Evolutionary conservation across 2,797 vertebrate species (phyloP), one percentile per base, ranked within the genome.

Genomic region (Mus spretus): DNA sequence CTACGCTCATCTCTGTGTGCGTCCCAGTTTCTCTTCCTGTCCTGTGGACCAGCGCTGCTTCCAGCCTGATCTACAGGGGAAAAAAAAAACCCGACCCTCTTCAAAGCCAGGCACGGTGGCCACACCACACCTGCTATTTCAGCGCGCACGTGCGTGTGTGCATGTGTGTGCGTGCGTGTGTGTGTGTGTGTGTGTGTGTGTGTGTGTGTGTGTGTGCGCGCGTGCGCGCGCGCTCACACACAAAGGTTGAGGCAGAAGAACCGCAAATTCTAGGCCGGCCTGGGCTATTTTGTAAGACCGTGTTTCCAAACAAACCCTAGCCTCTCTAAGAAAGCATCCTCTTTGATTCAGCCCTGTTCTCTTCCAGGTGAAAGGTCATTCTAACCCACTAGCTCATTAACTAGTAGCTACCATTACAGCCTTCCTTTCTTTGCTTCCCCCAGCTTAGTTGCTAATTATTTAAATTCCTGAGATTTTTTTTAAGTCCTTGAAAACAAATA

Each of bases 1-100:
- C 90, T 97, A 96, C 34, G 34, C 92, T 91, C 72, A 20, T 0
- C 81, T 88, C 13, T 93, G 81, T 94, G 94, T 96, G 97, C 95
- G 79, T 80, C 77, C 78, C 31, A 53, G 93, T 12, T 13, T 1
- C n/a, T 26, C 17, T 67, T 96, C 93, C 96, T 40, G 28, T 20
- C 19, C 26, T 20, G 70, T 13, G 0, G 13, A 9, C 22, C 37
- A 3, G 4, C 2, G 9, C 65, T 47, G 57, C 67, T 53, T 50
- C 34, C 14, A 31, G 26, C 12, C 79, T 90, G 65, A n/a, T 22
- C 72, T 34, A 24, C 6, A 26, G 40, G 10, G 40, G 81, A 59
- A 4, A 6, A 57, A 6, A 57, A 57, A 28, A 70, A 70, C n/a
- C 8, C 6, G 17, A 70, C 34, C 67, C 34, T 12, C 40, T 81